Percentiles rank a stretch among this genome's conserved stretches.
phyloP scores from a whole-genome alignment of 2,888 invertebrate species.

The Pachymerium ferrugineum region DNA sequence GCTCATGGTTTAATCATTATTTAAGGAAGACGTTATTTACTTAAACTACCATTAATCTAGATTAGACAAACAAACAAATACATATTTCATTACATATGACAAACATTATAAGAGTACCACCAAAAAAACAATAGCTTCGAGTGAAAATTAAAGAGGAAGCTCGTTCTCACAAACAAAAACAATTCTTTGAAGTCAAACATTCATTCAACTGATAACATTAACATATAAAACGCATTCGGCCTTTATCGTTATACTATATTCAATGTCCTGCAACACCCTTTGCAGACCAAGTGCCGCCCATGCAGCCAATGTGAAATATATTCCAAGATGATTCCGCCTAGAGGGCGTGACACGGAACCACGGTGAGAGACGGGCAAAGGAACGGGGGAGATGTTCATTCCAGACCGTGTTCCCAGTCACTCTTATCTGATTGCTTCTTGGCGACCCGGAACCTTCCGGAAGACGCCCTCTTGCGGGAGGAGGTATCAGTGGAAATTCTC shows the following conservation, averaged over 20 bases:
- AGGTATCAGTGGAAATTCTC: conserved; percentile 25
- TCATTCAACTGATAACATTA: conserved; percentile 24
- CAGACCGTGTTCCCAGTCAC: conserved; percentile 27
- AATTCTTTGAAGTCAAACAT: neutral
- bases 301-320: conserved; percentile 23
- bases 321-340: conserved; percentile 23
- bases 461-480: conserved; percentile 24
- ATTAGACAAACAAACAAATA: no score
- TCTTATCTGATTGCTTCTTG: conserved; percentile 24
- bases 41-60: no score
- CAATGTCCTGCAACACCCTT: no score
- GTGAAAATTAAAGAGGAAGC: neutral
- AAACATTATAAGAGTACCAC: neutral
- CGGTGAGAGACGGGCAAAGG: conserved; percentile 23
- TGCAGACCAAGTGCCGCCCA: conserved; percentile 25
- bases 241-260: conserved; percentile 24
- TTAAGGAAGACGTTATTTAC: no score
- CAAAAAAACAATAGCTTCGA: neutral
- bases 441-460: conserved; percentile 27
- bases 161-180: neutral
- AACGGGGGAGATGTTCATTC: conserved; percentile 5
- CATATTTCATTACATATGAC: neutral
- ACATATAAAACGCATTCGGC: conserved; percentile 2
- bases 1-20: no score
- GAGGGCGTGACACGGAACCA: conserved; percentile 25